Evolutionary conservation across 2,888 invertebrate genomes (phyloP), one percentile per base, ranked within the genome.

Genomic region (Neoscelio sp.): DNA sequence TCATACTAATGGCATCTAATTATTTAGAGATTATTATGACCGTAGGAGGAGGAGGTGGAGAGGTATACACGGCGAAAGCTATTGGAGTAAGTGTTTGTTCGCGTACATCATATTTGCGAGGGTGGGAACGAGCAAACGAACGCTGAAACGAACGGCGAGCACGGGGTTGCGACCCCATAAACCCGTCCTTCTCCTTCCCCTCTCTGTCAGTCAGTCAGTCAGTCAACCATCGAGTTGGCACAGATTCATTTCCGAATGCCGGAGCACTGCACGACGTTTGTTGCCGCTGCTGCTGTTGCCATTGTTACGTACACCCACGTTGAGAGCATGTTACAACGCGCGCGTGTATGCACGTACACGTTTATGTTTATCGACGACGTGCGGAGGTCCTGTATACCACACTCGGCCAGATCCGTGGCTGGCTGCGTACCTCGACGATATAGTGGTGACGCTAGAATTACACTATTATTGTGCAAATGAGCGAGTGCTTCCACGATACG

Each of bases 381-480:
- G 60, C 30, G 7, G 67, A 52, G 60, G 33, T 42, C 42, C 68
- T 67, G 67, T 73, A 30, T 52, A 60, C 28, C 48, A 20, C 65
- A 26, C 60, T 54, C 67, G 48, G 50, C 23, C 56, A 73, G 73
- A 67, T 48, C 60, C 48, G 67, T 54, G 30, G 67, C 64, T 50
- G 48, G 18, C 33, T 64, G 38, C 67, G 75, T 54, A 58, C 73
- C 60, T 52, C 70, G 58, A 26, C 70, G 74, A 67, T 76, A 74
- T 73, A 58, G 73, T 60, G 58, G 74, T 50, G 74, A 83, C 82
- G 82, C 83, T 82, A 82, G 86, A 87, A 87, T 87, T 85, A 85
- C 85, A 84, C 85, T 85, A 87, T 87, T 88, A 88, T 88, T 85
- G 87, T 88, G 87, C 85, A 87, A 87, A 88, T 87, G 86, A 87